Percentiles rank a stretch among this genome's conserved stretches.
Evolutionary conservation across 2,888 invertebrate genomes (phyloP).

Genomic region (Plebejus anna): DNA sequence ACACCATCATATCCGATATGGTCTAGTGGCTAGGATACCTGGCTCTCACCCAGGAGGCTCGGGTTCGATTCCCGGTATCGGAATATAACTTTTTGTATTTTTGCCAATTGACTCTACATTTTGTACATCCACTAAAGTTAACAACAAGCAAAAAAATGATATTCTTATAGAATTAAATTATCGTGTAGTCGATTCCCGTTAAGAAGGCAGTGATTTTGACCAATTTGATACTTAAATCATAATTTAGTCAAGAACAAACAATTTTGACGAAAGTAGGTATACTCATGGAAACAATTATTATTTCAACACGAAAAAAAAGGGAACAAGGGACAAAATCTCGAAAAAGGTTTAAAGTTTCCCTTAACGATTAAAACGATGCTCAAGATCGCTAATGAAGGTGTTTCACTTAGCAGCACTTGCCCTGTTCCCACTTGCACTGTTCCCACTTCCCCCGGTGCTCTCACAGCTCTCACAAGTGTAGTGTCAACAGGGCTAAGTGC

Average conservation of each 20-base stretch:
- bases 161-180: too few relatives aligned
- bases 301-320: not conserved
- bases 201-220: too few relatives aligned
- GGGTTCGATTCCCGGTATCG: conserved; percentile 85
- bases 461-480: conserved; percentile 53
- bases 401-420: conserved; percentile 36
- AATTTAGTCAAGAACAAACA: not conserved
- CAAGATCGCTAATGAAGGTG: conserved; percentile 30
- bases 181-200: too few relatives aligned
- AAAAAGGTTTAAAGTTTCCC: not conserved
- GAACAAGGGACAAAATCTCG: not conserved
- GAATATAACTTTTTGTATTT: too few relatives aligned
- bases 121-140: too few relatives aligned
- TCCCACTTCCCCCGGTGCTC: not conserved
- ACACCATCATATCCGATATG: conserved; percentile 50
- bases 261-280: not conserved
- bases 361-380: not conserved
- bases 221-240: too few relatives aligned
- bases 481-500: conserved; percentile 78
- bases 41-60: conserved; percentile 84
- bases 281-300: not conserved
- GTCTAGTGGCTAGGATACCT: conserved; percentile 85
- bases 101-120: too few relatives aligned
- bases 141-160: too few relatives aligned
- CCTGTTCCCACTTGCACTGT: not conserved